Percentiles rank a stretch among this genome's conserved stretches.
phyloP scores from a whole-genome alignment of 2,797 vertebrate genomes.

The Margarornis squamiger region DNA sequence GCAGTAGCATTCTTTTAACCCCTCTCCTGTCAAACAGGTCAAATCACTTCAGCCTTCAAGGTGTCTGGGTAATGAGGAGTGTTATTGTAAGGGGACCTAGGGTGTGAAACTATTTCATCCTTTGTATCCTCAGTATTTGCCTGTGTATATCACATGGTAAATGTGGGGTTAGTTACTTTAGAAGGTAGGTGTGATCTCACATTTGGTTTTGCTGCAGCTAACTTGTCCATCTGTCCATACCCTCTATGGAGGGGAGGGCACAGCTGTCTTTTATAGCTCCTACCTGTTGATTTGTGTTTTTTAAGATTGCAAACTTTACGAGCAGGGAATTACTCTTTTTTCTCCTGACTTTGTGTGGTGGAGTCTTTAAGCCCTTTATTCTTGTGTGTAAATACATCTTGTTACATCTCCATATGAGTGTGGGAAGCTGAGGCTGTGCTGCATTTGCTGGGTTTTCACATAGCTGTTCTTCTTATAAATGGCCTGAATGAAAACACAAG shows the following conservation, averaged over 20 bases:
- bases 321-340: background rate
- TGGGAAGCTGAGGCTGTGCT: background rate
- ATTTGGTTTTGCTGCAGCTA: background rate
- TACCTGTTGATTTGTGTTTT: background rate
- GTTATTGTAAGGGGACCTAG: background rate
- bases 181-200: background rate
- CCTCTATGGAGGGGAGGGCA: background rate
- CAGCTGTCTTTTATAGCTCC: background rate
- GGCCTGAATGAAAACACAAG: background rate
- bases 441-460: background rate
- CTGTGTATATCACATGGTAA: background rate
- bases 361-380: background rate
- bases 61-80: background rate
- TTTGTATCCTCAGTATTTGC: background rate
- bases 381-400: background rate
- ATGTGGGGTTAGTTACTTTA: background rate
- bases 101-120: background rate
- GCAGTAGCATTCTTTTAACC: background rate
- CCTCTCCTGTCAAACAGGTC: background rate
- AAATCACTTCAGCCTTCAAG: background rate
- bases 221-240: background rate
- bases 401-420: background rate
- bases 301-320: background rate
- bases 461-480: background rate
- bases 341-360: background rate